Evolutionary conservation across 2,113 vertebrate genomes (phyloP), one percentile per base, ranked within the genome.

Genomic region (Axis porcinus): DNA sequence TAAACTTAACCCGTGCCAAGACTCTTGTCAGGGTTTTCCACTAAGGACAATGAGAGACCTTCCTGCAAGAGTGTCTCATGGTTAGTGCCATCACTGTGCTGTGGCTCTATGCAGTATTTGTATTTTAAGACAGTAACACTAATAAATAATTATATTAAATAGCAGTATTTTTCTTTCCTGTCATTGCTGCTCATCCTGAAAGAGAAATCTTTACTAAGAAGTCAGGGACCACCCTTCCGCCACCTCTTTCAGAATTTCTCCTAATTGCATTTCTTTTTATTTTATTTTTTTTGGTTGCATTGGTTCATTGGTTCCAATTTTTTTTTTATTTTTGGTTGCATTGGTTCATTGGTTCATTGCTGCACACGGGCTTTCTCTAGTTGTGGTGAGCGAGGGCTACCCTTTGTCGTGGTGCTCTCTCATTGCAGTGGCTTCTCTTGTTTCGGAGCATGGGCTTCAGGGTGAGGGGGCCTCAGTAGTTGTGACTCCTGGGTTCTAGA

Each of bases 121-220:
- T 84, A 70, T 52, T 90, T 87, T 90, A 95, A 93, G 62, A 16
- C n/a, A 78, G 23, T 70, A 81, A 52, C 36, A n/a, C 30, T 81
- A 86, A 85, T 60, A 58, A 60, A 94, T 74, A 91, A 62, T 47
- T 88, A 78, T 16, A 36, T 81, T 94, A 94, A 95, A 88, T 27
- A 95, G n/a, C 10, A 83, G 21, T n/a, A 30, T 74, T 96, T 96
- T 88, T 11, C 76, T n/a, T 81, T 85, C 30, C 54, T 74, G 25
- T 55, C 57, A 57, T 85, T 54, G n/a, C 52, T 91, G n/a, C 11
- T 79, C 64, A 64, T 93, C 90, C 30, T 47, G 83, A 90, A 64
- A 84, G 43, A 84, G 47, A 25, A 16, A 60, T 27, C 67, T 89
- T 86, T 60, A 54, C 45, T 81, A 96, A 55, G 67, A 74, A 89